These are phyloP conservation scores for Brachionus asplanchnoidis DNA, from an alignment of 1,140 invertebrate genomes.

Conservation along the genomic window DNA sequence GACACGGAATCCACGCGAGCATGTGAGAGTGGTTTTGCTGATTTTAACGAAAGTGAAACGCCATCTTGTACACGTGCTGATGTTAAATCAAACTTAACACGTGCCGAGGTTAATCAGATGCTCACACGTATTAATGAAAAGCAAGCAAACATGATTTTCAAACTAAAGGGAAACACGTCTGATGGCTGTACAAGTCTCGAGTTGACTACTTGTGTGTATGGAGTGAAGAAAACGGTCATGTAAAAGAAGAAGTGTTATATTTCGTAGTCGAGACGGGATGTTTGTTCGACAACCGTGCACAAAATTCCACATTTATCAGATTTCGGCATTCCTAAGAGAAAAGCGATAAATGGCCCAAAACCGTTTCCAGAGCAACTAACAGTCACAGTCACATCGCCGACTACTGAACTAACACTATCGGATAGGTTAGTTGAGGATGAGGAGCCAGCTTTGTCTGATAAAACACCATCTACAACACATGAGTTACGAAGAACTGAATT, in stretches of 20 bases:
- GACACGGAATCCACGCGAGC: not conserved
- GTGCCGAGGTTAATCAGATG: not conserved
- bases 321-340: not conserved
- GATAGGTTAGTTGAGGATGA: not conserved
- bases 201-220: too few species aligned
- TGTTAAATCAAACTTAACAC: not conserved
- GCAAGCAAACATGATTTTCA: not conserved
- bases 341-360: not conserved
- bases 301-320: not conserved
- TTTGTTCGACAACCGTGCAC: not conserved
- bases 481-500: not conserved
- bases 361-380: too few species aligned
- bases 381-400: too few species aligned
- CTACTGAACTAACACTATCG: too few species aligned
- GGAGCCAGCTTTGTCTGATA: not conserved
- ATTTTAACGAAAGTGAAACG: too few species aligned
- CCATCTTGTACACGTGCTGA: too few species aligned
- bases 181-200: too few species aligned
- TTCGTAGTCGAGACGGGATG: too few species aligned
- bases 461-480: not conserved
- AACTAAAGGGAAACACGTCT: not conserved
- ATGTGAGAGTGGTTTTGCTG: not conserved
- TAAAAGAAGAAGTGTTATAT: too few species aligned
- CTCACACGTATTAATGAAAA: not conserved
- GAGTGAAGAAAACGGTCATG: too few species aligned